A percentile compares a stretch with the other conserved stretches of the same genome.
These are phyloP conservation scores for Cyanistes caeruleus DNA, from an alignment of 2,113 vertebrate species.

Conservation along the genomic window DNA sequence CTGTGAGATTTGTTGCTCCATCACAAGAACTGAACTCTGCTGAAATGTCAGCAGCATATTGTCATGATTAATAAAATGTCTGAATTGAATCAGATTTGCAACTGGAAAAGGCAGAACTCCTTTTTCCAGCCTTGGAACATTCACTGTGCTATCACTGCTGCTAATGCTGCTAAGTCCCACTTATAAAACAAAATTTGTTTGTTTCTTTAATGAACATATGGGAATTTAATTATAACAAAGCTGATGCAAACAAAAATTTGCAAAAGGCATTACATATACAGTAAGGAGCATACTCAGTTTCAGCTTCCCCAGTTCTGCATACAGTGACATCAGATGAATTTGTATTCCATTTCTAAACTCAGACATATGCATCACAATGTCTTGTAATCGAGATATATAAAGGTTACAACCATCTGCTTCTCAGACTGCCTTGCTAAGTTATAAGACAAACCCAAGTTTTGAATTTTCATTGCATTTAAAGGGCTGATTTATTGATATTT, in stretches of 20 bases:
- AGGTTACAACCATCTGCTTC: conserved; percentile 34
- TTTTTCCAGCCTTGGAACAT: not conserved
- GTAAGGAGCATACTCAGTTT: not conserved
- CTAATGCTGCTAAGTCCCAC: not conserved
- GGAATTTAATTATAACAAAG: not conserved
- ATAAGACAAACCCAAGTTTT: conserved; percentile 32
- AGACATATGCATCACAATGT: not conserved
- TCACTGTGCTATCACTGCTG: not conserved
- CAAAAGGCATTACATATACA: not conserved
- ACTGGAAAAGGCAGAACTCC: not conserved
- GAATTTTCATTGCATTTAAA: conserved; percentile 65
- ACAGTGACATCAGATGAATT: not conserved
- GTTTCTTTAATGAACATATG: not conserved
- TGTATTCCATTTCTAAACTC: not conserved
- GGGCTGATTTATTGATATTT: conserved; percentile 58
- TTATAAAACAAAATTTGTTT: not conserved
- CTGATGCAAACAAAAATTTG: not conserved
- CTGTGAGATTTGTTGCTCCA: not conserved
- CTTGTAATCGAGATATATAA: conserved; percentile 6
- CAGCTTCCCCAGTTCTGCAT: not conserved
- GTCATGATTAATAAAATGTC: not conserved
- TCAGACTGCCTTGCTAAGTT: conserved; percentile 8
- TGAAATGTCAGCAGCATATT: not conserved
- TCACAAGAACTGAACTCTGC: not conserved
- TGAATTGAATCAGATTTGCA: not conserved